Percentiles rank a stretch among this genome's conserved stretches.
Evolutionary conservation across 1,140 invertebrate species (phyloP).

Genomic region (Hetaerina americana): DNA sequence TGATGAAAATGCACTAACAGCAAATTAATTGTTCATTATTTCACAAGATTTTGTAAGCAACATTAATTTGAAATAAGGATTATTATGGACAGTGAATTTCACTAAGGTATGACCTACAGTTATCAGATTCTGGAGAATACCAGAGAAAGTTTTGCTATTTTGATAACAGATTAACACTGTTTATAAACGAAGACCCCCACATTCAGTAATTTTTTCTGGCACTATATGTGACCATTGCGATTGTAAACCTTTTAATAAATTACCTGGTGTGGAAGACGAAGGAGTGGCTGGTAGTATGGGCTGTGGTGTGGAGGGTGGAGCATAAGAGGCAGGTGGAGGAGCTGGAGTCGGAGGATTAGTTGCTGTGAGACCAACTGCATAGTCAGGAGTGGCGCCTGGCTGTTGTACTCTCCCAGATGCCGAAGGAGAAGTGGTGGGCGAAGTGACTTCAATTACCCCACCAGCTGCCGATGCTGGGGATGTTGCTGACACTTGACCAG

Average conservation of each 20-base stretch:
- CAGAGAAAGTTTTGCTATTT: no score
- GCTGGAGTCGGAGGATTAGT: slow-evolving; percentile 28
- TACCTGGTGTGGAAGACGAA: neutral
- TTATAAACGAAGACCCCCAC: no score
- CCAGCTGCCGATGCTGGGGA: slow-evolving; percentile 21
- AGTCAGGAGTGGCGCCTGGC: slow-evolving; percentile 48
- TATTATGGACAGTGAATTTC: no score
- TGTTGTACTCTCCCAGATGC: neutral
- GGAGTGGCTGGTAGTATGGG: slow-evolving; percentile 9
- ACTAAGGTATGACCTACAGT: no score
- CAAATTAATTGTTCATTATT: no score
- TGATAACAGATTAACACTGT: no score
- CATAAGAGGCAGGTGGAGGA: slow-evolving; percentile 18
- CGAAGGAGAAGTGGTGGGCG: neutral
- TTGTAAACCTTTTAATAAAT: neutral
- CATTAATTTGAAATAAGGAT: no score
- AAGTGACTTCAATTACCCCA: neutral
- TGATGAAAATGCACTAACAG: no score
- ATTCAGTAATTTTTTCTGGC: no score
- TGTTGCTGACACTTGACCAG: slow-evolving; percentile 25
- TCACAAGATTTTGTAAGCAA: no score
- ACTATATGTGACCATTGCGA: no score
- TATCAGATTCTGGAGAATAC: no score
- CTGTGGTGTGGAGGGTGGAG: slow-evolving; percentile 19
- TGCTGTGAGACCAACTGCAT: slow-evolving; percentile 55